These are phyloP conservation scores for Diarsia mendica DNA, from an alignment of 2,888 invertebrate genomes.

Conservation along the genomic window DNA sequence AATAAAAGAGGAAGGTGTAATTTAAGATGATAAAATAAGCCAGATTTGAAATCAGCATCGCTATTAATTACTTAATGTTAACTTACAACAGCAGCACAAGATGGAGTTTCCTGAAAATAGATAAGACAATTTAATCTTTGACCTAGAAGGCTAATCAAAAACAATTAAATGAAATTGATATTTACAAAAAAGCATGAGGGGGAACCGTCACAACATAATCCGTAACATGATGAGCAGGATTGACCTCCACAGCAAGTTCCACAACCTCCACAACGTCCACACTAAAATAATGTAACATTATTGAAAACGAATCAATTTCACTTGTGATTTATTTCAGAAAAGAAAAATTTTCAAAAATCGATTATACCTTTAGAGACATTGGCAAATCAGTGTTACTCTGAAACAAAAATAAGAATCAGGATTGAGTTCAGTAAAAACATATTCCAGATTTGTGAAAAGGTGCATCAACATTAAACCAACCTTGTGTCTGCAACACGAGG, in stretches of 20 bases:
- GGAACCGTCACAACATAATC: constrained; percentile 37
- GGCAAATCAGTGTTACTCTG: constrained; percentile 85
- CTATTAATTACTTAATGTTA: background rate
- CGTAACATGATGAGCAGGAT: constrained; percentile 62
- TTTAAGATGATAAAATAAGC: background rate
- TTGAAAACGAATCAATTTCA: background rate
- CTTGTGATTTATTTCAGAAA: background rate
- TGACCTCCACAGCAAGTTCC: constrained; percentile 68
- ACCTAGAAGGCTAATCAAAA: background rate
- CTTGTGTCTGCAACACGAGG: constrained; percentile 76
- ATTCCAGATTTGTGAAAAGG: background rate
- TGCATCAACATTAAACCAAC: constrained; percentile 64
- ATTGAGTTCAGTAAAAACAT: background rate
- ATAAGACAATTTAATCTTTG: constrained; percentile 4
- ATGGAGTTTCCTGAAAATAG: constrained; percentile 58
- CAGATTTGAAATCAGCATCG: background rate
- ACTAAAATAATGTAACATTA: constrained; percentile 68
- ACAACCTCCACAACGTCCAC: constrained; percentile 74
- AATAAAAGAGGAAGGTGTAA: constrained; percentile 12
- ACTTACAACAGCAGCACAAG: constrained; percentile 61
- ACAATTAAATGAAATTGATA: background rate
- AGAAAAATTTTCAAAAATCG: background rate
- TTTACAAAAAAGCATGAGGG: constrained; percentile 18
- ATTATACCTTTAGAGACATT: constrained; percentile 78
- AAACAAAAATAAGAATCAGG: constrained; percentile 64